These are phyloP conservation scores for Neogobius melanostomus DNA, from an alignment of 2,113 vertebrate genomes.

Conservation along the genomic window DNA sequence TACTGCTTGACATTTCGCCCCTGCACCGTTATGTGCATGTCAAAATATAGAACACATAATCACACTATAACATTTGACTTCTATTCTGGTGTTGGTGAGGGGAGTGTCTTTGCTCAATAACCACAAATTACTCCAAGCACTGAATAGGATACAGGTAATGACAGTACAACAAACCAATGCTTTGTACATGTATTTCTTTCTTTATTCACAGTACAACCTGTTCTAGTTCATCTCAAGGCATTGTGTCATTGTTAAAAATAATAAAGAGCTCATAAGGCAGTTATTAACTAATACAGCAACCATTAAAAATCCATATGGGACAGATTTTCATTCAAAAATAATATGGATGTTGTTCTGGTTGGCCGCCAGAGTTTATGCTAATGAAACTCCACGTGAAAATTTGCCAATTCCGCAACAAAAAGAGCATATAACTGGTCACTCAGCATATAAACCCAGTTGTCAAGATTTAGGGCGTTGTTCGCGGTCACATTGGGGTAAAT, in stretches of 20 bases:
- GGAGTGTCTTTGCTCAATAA: too few relatives aligned
- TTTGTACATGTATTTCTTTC: too few relatives aligned
- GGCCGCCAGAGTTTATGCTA: conserved; percentile 24
- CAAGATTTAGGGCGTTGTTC: fast-evolving
- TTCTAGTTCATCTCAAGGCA: neutral
- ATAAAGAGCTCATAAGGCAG: neutral
- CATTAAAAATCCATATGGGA: neutral
- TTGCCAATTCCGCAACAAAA: neutral
- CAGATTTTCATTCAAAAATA: neutral
- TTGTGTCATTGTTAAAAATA: neutral
- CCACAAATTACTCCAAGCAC: too few relatives aligned
- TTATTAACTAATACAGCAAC: neutral
- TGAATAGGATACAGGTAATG: too few relatives aligned
- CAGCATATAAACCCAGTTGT: neutral
- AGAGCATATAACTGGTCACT: fast-evolving
- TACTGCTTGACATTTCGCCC: too few relatives aligned
- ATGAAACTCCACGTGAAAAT: conserved; percentile 17
- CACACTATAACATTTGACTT: too few relatives aligned
- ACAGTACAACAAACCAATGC: too few relatives aligned
- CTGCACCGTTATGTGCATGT: too few relatives aligned
- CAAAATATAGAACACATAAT: too few relatives aligned
- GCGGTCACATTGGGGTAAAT: fast-evolving
- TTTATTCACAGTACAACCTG: neutral
- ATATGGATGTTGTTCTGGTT: neutral
- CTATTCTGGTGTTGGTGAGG: too few relatives aligned